phyloP scores from a whole-genome alignment of 2,888 invertebrate species.

The Callosobruchus maculatus region DNA sequence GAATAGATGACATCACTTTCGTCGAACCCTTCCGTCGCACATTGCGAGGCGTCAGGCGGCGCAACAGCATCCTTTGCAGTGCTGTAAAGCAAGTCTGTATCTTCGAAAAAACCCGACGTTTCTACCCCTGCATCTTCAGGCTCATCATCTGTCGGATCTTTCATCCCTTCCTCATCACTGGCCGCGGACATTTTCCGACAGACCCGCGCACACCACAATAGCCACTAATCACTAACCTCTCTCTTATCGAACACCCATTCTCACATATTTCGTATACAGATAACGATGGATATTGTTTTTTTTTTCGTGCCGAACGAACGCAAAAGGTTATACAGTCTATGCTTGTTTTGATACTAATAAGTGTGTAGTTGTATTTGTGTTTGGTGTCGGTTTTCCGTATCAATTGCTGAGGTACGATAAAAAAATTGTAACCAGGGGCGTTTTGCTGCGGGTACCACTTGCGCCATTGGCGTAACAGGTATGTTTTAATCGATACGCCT shows the following conservation, averaged over 20 bases:
- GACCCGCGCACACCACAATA: no score
- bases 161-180: background rate
- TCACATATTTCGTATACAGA: background rate
- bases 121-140: conserved; percentile 28
- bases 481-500: no score
- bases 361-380: background rate
- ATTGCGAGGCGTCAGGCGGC: background rate
- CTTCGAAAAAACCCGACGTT: conserved; percentile 26
- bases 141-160: background rate
- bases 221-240: background rate
- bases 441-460: background rate
- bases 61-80: conserved; percentile 3
- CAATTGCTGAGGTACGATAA: background rate
- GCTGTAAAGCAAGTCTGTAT: conserved; percentile 9
- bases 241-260: background rate
- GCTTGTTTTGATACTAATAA: background rate
- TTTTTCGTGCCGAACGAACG: background rate
- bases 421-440: background rate
- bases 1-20: conserved; percentile 38
- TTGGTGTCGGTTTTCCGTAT: background rate
- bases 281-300: background rate
- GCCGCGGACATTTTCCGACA: background rate
- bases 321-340: background rate
- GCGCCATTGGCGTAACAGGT: background rate
- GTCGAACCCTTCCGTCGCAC: conserved; percentile 11